Percentiles rank a stretch among this genome's conserved stretches.
Evolutionary conservation across 2,113 vertebrate species (phyloP).

Genomic region (Limanda limanda): DNA sequence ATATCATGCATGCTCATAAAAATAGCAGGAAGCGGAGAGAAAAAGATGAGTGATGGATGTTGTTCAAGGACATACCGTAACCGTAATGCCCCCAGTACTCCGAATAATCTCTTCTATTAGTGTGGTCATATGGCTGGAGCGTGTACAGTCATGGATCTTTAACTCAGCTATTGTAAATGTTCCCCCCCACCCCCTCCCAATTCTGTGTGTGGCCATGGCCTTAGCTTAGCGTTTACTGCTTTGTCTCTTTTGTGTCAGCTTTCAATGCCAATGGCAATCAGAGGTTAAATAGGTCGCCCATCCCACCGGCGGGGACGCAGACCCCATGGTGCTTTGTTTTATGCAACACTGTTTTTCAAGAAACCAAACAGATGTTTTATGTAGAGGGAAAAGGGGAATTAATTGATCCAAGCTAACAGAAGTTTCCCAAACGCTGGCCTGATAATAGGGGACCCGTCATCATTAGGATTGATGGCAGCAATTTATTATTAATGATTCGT

Average conservation of each 20-base stretch:
- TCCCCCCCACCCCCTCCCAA: background rate
- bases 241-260: constrained; percentile 26
- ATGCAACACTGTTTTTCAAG: constrained; percentile 36
- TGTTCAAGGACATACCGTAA: constrained; percentile 71
- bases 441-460: constrained; percentile 80
- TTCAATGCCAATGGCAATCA: constrained; percentile 41
- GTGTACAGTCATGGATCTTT: constrained; percentile 65
- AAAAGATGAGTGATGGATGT: constrained; percentile 64
- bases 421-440: constrained; percentile 78
- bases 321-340: constrained; percentile 45
- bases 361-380: constrained; percentile 72
- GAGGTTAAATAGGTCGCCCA: constrained; percentile 48
- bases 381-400: constrained; percentile 52
- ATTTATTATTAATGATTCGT: constrained; percentile 89
- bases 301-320: constrained; percentile 22
- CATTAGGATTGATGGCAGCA: constrained; percentile 86
- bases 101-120: constrained; percentile 67
- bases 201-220: constrained; percentile 24
- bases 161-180: constrained; percentile 56
- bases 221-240: constrained; percentile 23
- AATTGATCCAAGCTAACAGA: constrained; percentile 79
- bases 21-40: constrained; percentile 52
- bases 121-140: constrained; percentile 58
- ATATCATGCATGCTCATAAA: constrained; percentile 63
- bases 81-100: constrained; percentile 59